Evolutionary conservation across 2,888 invertebrate species (phyloP).

Genomic region (Caenorhabditis sp.): DNA sequence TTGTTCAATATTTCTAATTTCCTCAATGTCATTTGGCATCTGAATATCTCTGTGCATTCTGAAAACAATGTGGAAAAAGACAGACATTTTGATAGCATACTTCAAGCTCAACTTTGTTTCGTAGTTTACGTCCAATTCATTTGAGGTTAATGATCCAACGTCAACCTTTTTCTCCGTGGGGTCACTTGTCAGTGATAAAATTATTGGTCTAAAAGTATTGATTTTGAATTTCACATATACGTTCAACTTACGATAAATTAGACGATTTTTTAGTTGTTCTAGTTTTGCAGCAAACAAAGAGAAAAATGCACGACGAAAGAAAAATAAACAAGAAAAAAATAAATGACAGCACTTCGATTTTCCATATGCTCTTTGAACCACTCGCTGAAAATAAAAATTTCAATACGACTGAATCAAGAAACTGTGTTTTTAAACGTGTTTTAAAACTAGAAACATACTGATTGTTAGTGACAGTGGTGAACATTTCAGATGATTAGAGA

Average conservation of each 20-base stretch:
- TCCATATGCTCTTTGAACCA: conserved; percentile 16
- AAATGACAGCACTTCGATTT: conserved; percentile 48
- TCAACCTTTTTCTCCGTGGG: too few relatives aligned
- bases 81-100: too few relatives aligned
- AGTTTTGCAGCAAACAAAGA: conserved; percentile 62
- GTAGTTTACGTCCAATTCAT: too few relatives aligned
- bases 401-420: too few relatives aligned
- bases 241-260: conserved; percentile 55
- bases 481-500: conserved; percentile 42
- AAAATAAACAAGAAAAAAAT: conserved; percentile 49
- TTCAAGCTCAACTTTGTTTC: too few relatives aligned
- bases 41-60: too few relatives aligned
- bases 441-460: background rate
- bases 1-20: too few relatives aligned
- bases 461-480: conserved; percentile 30
- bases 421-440: too few relatives aligned
- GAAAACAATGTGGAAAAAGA: too few relatives aligned
- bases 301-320: conserved; percentile 51
- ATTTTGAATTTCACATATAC: too few relatives aligned
- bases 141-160: too few relatives aligned
- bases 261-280: conserved; percentile 32
- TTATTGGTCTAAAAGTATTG: conserved; percentile 14
- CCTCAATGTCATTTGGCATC: too few relatives aligned
- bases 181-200: conserved; percentile 16
- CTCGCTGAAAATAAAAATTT: conserved; percentile 28